These are phyloP conservation scores for Toxotes lorentzi DNA, from an alignment of 2,797 vertebrate genomes.

Conservation along the genomic window DNA sequence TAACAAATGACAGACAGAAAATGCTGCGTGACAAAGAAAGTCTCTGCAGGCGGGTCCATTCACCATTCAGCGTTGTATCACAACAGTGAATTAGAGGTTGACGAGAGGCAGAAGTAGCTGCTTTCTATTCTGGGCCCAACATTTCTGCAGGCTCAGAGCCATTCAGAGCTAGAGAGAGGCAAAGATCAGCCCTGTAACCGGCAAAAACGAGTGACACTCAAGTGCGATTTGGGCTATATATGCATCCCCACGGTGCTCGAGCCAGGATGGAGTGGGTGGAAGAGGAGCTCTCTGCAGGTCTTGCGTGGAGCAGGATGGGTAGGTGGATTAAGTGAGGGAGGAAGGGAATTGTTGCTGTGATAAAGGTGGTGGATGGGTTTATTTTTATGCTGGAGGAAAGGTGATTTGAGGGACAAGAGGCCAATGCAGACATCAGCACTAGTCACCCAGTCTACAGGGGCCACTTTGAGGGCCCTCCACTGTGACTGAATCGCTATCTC, in stretches of 20 bases:
- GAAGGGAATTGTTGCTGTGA: slow-evolving; percentile 48
- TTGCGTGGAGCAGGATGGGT: slow-evolving; percentile 51
- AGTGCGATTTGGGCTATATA: slow-evolving; percentile 62
- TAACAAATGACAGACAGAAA: slow-evolving; percentile 54
- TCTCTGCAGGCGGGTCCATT: slow-evolving; percentile 58
- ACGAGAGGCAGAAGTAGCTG: slow-evolving; percentile 41
- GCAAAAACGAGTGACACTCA: slow-evolving; percentile 60
- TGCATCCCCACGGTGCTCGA: slow-evolving; percentile 49
- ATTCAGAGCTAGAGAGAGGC: slow-evolving; percentile 49
- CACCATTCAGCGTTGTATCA: slow-evolving; percentile 48
- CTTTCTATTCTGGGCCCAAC: slow-evolving; percentile 64
- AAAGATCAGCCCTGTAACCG: slow-evolving; percentile 56
- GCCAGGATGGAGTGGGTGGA: slow-evolving; percentile 67
- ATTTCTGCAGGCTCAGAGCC: slow-evolving; percentile 53
- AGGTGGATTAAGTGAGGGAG: slow-evolving; percentile 47
- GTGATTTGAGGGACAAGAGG: slow-evolving; percentile 41
- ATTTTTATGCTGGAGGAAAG: slow-evolving; percentile 67
- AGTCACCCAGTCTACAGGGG: slow-evolving; percentile 35
- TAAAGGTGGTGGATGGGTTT: slow-evolving; percentile 59
- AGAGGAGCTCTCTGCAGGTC: slow-evolving; percentile 64
- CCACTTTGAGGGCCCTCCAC: slow-evolving; percentile 41
- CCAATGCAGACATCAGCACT: slow-evolving; percentile 48
- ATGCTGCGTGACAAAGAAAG: slow-evolving; percentile 52
- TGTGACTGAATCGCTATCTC: slow-evolving; percentile 22
- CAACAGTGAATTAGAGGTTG: slow-evolving; percentile 44